These are phyloP conservation scores for Cybosia mesomella DNA, from an alignment of 2,888 invertebrate species.

Conservation along the genomic window DNA sequence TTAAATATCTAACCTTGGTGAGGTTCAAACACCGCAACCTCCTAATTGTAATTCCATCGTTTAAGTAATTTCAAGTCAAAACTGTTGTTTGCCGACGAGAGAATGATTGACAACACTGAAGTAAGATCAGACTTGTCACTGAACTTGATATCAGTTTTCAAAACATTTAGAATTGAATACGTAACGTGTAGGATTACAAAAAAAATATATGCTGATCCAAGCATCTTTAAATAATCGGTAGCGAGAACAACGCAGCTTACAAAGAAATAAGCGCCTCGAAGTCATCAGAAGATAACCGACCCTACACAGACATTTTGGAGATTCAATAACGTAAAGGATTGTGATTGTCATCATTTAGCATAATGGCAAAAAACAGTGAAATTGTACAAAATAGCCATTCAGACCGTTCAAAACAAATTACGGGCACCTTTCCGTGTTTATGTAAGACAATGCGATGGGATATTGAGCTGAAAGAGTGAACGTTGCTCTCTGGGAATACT, in stretches of 20 bases:
- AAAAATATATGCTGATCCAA: too few relatives aligned
- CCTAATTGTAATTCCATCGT: too few relatives aligned
- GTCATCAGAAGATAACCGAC: too few relatives aligned
- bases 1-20: too few relatives aligned
- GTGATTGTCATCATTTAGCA: neutral
- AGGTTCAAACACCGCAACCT: too few relatives aligned
- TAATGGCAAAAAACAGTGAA: neutral
- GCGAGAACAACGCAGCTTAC: neutral
- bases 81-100: too few relatives aligned
- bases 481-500: neutral
- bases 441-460: neutral
- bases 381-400: neutral
- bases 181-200: neutral
- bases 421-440: neutral
- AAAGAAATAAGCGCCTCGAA: neutral
- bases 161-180: neutral
- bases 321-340: neutral
- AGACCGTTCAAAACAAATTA: neutral
- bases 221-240: too few relatives aligned
- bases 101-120: too few relatives aligned
- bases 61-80: too few relatives aligned
- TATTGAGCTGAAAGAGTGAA: neutral
- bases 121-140: too few relatives aligned
- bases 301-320: too few relatives aligned
- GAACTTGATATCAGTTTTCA: too few relatives aligned